Evolutionary conservation across 2,888 invertebrate species (phyloP), one percentile per base, ranked within the genome.

Genomic region (Anagyrus pseudococci): DNA sequence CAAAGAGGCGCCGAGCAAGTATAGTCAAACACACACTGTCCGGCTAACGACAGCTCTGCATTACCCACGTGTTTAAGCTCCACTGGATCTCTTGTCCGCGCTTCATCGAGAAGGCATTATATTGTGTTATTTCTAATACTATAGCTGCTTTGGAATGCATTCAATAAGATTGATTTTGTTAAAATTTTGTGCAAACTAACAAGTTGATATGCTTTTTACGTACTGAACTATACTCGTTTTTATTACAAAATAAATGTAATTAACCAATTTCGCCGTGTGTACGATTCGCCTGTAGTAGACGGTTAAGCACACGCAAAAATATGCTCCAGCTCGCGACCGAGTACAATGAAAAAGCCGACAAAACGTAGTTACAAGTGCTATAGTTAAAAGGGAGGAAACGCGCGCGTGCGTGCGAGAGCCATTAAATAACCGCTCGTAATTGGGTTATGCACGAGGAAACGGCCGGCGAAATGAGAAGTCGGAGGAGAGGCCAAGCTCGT

Each of bases 391-490:
- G 22, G 17, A 41, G n/a, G 50, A 7, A 23, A 47, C 23, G 49
- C 23, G 67, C 47, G 54, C 54, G 43, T 50, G 65, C 59, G 54
- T 65, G 58, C 20, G 60, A 50, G 58, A 58, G 37, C 72, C 71
- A 73, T 80, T 78, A 72, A 77, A 76, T 80, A 80, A 80, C 77
- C 77, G 70, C 71, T 73, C 29, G 20, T 77, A 79, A 80, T 80
- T 77, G 71, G 77, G 78, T 78, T 80, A 75, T 72, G 77, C 76
- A 79, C 73, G 77, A 78, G 78, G 79, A 79, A 79, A 75, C 75
- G 77, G n/a, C 17, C 22, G n/a, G 26, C 10, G 25, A 2, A 22
- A 15, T 13, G 33, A 15, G 33, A 37, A 37, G 20, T 37, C 13
- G 75, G 74, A 74, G 76, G 71, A 65, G 66, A 68, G 67, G 66